Evolutionary conservation across 2,113 vertebrate genomes (phyloP).

Genomic region (Columba janthina): DNA sequence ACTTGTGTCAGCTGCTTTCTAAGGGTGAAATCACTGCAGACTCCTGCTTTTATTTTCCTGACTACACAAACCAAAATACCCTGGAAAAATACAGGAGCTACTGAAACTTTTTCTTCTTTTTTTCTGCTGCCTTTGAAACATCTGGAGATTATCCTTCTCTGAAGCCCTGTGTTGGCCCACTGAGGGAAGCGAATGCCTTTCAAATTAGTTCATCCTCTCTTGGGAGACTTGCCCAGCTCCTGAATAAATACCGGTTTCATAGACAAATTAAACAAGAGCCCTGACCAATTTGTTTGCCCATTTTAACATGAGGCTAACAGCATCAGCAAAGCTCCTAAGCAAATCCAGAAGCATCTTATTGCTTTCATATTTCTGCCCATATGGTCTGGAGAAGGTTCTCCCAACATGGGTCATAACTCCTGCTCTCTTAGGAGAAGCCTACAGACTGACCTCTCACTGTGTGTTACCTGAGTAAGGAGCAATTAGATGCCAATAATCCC

Average conservation of each 20-base stretch:
- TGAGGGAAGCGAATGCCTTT: constrained; percentile 2
- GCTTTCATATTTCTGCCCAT: not conserved
- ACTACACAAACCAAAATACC: not conserved
- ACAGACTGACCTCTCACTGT: not conserved
- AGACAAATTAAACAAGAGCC: constrained; percentile 11
- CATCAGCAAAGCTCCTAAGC: not conserved
- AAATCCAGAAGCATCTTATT: not conserved
- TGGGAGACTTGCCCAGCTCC: not conserved
- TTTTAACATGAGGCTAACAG: not conserved
- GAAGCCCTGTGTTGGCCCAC: not conserved
- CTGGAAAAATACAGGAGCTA: not conserved
- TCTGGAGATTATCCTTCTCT: not conserved
- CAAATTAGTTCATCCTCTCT: constrained; percentile 22
- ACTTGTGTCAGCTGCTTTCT: not conserved
- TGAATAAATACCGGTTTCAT: not conserved
- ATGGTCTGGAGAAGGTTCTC: not conserved
- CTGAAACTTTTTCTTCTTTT: not conserved
- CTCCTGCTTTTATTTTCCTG: not conserved
- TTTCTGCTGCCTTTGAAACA: not conserved
- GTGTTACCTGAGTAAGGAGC: not conserved
- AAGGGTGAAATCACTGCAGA: not conserved
- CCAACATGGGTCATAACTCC: not conserved
- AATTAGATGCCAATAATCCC: not conserved
- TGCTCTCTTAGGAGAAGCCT: not conserved
- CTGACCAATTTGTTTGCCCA: not conserved